Percentiles rank a stretch among this genome's conserved stretches.
phyloP scores from a whole-genome alignment of 2,113 vertebrate genomes.

The Sorex araneus region DNA sequence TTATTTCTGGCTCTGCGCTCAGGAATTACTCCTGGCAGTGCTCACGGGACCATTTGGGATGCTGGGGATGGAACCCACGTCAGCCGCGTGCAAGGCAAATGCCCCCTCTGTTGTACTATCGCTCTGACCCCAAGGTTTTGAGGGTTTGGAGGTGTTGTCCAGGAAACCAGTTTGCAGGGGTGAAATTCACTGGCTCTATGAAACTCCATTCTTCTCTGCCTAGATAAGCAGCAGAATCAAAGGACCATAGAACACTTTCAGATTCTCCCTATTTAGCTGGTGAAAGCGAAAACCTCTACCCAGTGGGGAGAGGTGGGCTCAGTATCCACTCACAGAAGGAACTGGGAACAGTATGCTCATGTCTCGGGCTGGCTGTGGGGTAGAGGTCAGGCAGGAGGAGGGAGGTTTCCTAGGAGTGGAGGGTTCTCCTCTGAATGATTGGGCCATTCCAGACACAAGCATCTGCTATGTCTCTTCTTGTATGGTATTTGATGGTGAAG shows the following conservation, averaged over 20 bases:
- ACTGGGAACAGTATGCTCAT: not conserved
- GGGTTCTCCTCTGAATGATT: constrained; percentile 92
- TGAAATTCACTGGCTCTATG: constrained; percentile 86
- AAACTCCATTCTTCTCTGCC: constrained; percentile 81
- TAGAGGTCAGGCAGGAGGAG: constrained; percentile 75
- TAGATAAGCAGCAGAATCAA: constrained; percentile 71
- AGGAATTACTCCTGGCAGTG: too few species aligned
- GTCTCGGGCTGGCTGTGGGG: not conserved
- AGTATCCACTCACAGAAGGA: constrained; percentile 31
- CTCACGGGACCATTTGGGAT: too few species aligned
- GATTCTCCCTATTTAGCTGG: constrained; percentile 10
- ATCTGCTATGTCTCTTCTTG: constrained; percentile 93
- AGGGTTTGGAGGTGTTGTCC: constrained; percentile 13
- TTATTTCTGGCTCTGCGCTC: too few species aligned
- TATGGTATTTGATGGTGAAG: constrained; percentile 93
- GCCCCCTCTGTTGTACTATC: too few species aligned
- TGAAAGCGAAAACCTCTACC: constrained; percentile 40
- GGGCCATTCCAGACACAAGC: constrained; percentile 93
- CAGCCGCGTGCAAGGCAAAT: too few species aligned
- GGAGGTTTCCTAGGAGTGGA: constrained; percentile 91
- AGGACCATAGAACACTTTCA: not conserved
- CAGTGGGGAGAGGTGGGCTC: constrained; percentile 25
- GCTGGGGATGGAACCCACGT: too few species aligned
- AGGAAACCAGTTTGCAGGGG: constrained; percentile 77
- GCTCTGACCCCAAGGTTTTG: too few species aligned